Evolutionary conservation across 2,113 vertebrate genomes (phyloP).

Genomic region (Mixornis gularis): DNA sequence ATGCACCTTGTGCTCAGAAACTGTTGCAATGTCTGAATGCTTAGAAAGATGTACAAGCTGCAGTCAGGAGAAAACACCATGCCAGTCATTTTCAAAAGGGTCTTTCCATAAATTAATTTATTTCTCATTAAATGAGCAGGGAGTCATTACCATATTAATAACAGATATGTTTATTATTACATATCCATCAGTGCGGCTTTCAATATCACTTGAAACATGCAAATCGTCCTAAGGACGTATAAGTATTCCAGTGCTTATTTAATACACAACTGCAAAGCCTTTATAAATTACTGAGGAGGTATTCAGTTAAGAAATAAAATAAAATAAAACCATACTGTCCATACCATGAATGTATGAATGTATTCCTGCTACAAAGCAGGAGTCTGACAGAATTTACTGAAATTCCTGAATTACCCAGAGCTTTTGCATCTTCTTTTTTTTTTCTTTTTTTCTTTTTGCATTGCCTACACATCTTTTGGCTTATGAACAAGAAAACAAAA

Average conservation of each 20-base stretch:
- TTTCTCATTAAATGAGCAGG: slow-evolving; percentile 82
- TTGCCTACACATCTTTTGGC: slow-evolving; percentile 48
- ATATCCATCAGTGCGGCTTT: slow-evolving; percentile 98
- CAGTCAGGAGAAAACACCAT: slow-evolving; percentile 70
- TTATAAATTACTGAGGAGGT: slow-evolving; percentile 91
- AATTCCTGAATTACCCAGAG: slow-evolving; percentile 71
- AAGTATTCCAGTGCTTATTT: slow-evolving; percentile 97
- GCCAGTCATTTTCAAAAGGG: slow-evolving; percentile 67
- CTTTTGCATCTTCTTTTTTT: neutral
- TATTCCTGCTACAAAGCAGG: slow-evolving; percentile 71
- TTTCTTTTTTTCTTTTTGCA: slow-evolving; percentile 8
- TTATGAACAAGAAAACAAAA: slow-evolving; percentile 63
- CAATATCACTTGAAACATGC: slow-evolving; percentile 94
- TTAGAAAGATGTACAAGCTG: neutral
- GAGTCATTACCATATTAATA: slow-evolving; percentile 83
- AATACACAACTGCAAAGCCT: slow-evolving; percentile 90
- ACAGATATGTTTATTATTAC: slow-evolving; percentile 99
- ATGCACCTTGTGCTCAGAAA: neutral
- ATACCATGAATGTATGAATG: slow-evolving; percentile 68
- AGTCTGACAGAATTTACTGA: slow-evolving; percentile 66
- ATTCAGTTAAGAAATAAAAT: slow-evolving; percentile 86
- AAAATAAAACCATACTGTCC: slow-evolving; percentile 76
- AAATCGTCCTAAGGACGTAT: slow-evolving; percentile 89
- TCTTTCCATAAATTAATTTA: slow-evolving; percentile 81
- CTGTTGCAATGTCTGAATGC: neutral